phyloP scores from a whole-genome alignment of 2,797 vertebrate species.

The Gymnocypris eckloni region DNA sequence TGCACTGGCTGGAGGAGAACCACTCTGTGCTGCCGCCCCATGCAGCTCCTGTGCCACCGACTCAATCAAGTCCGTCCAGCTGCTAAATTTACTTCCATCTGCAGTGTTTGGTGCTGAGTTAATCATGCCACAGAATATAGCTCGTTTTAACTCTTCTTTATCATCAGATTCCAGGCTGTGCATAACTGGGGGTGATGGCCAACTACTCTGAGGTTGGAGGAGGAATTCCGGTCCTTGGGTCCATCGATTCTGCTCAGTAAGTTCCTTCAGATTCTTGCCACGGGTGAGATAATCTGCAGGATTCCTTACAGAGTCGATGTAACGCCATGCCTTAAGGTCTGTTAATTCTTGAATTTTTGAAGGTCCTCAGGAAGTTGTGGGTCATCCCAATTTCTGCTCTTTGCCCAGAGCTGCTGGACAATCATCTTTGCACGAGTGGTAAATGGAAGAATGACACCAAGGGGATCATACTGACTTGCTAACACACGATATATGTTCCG shows the following conservation, averaged over 20 bases:
- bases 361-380: not conserved
- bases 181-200: not conserved
- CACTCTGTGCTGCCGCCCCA: not conserved
- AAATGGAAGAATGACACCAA: constrained; percentile 52
- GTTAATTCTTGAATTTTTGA: not conserved
- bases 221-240: not conserved
- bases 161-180: not conserved
- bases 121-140: not conserved
- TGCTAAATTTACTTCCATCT: not conserved
- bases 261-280: not conserved
- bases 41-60: not conserved
- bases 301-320: not conserved
- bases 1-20: not conserved
- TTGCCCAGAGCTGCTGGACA: constrained; percentile 43
- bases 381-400: constrained; percentile 43
- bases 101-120: not conserved
- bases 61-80: not conserved
- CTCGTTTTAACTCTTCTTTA: not conserved
- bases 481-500: not conserved
- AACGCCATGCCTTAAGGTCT: not conserved
- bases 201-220: not conserved
- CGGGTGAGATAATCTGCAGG: not conserved
- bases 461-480: constrained; percentile 38
- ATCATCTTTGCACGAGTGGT: constrained; percentile 47
- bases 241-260: not conserved